These are phyloP conservation scores for Psammodynastes pulverulentus DNA, from an alignment of 2,113 vertebrate species.

Conservation along the genomic window DNA sequence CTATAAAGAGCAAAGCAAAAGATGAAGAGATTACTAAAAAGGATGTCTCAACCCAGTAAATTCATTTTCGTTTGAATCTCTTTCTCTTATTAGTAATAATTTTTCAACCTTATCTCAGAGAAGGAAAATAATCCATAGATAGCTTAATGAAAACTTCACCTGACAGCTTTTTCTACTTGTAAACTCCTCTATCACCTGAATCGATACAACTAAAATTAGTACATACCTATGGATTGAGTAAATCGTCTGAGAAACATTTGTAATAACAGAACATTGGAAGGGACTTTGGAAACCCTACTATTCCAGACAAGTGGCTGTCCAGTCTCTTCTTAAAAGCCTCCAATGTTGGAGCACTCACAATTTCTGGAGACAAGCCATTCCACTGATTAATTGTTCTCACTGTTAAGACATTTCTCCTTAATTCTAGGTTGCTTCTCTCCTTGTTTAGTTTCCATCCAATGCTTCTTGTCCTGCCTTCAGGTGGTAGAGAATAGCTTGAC, in stretches of 20 bases:
- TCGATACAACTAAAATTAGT: slow-evolving; percentile 16
- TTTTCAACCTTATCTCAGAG: slow-evolving; percentile 11
- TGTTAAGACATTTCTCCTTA: background rate
- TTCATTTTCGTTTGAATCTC: slow-evolving; percentile 1
- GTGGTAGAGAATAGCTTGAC: background rate
- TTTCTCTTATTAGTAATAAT: slow-evolving; percentile 13
- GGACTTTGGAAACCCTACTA: background rate
- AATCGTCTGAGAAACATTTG: slow-evolving; percentile 31
- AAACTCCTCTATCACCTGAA: background rate
- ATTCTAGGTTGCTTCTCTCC: background rate
- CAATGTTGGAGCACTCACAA: background rate
- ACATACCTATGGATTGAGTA: slow-evolving; percentile 28
- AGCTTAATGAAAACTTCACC: slow-evolving; percentile 23
- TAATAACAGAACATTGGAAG: background rate
- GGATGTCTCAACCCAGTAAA: slow-evolving; percentile 35
- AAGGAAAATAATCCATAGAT: background rate
- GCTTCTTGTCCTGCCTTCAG: background rate
- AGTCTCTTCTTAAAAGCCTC: background rate
- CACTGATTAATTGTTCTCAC: background rate
- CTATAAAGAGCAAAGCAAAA: slow-evolving; percentile 14
- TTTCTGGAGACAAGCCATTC: background rate
- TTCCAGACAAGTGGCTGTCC: background rate
- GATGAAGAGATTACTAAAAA: slow-evolving; percentile 27
- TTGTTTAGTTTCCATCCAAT: background rate
- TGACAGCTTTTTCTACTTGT: slow-evolving; percentile 10